These are phyloP conservation scores for Diorhabda carinulata DNA, from an alignment of 1,140 invertebrate species.

Conservation along the genomic window DNA sequence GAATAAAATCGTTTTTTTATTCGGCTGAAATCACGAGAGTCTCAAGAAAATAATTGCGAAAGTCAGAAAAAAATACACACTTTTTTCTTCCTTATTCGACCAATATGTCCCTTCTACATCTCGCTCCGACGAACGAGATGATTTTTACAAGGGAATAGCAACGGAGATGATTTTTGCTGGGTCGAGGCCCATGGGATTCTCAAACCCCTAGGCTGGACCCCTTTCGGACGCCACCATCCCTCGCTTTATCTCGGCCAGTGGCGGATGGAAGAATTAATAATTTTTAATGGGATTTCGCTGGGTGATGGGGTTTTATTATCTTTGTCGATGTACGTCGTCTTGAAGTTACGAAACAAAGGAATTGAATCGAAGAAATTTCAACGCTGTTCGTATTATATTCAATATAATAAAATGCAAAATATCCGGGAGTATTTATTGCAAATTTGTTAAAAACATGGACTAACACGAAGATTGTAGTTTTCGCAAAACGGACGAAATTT, in stretches of 20 bases:
- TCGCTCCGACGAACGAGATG: constrained; percentile 30
- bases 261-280: constrained; percentile 16
- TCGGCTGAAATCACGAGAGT: not conserved
- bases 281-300: constrained; percentile 19
- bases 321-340: too few relatives aligned
- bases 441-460: too few relatives aligned
- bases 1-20: not conserved
- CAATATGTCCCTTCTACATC: constrained; percentile 8
- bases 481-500: too few relatives aligned
- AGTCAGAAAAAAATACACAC: constrained; percentile 11
- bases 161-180: constrained; percentile 47
- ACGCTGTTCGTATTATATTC: too few relatives aligned
- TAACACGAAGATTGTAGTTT: too few relatives aligned
- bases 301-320: constrained; percentile 4
- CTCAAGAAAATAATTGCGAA: not conserved
- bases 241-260: constrained; percentile 11
- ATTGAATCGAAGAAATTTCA: too few relatives aligned
- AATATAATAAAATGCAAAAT: too few relatives aligned
- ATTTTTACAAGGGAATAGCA: constrained; percentile 38
- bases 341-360: too few relatives aligned
- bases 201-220: constrained; percentile 23
- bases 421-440: too few relatives aligned
- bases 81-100: constrained; percentile 20
- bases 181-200: constrained; percentile 37
- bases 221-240: constrained; percentile 25